phyloP scores from a whole-genome alignment of 2,797 vertebrate species.

The Rhabdomys pumilio region DNA sequence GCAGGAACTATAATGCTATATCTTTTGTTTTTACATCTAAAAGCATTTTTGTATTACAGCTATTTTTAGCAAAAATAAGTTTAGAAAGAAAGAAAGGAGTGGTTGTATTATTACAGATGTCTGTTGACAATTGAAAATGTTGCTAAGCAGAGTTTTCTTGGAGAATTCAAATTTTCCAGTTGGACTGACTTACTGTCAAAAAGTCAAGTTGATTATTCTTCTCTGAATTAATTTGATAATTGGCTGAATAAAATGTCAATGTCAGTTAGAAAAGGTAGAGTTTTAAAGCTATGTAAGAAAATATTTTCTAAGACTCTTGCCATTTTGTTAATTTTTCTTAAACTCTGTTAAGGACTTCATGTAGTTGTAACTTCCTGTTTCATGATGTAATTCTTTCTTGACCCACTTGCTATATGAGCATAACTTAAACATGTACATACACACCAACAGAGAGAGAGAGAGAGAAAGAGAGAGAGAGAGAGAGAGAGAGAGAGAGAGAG shows the following conservation, averaged over 20 bases:
- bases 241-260: conserved; percentile 84
- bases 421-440: conserved; percentile 70
- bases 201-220: conserved; percentile 83
- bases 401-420: conserved; percentile 78
- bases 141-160: conserved; percentile 83
- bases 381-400: conserved; percentile 81
- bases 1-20: not conserved
- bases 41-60: not conserved
- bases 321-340: conserved; percentile 14
- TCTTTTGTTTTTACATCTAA: conserved; percentile 34
- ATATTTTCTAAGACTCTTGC: conserved; percentile 78
- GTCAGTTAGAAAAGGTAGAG: conserved; percentile 79
- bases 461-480: too few relatives aligned
- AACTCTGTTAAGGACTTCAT: conserved; percentile 65
- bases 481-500: too few relatives aligned
- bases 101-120: conserved; percentile 70
- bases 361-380: conserved; percentile 80
- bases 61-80: conserved; percentile 42
- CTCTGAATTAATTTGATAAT: conserved; percentile 82
- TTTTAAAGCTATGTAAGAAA: conserved; percentile 82
- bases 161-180: conserved; percentile 87
- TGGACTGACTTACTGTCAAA: conserved; percentile 87
- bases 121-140: conserved; percentile 78
- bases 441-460: too few relatives aligned
- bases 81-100: conserved; percentile 62